Percentiles rank a stretch among this genome's conserved stretches.
These are phyloP conservation scores for Gobionotothen gibberifrons DNA, from an alignment of 2,797 vertebrate species.

Conservation along the genomic window DNA sequence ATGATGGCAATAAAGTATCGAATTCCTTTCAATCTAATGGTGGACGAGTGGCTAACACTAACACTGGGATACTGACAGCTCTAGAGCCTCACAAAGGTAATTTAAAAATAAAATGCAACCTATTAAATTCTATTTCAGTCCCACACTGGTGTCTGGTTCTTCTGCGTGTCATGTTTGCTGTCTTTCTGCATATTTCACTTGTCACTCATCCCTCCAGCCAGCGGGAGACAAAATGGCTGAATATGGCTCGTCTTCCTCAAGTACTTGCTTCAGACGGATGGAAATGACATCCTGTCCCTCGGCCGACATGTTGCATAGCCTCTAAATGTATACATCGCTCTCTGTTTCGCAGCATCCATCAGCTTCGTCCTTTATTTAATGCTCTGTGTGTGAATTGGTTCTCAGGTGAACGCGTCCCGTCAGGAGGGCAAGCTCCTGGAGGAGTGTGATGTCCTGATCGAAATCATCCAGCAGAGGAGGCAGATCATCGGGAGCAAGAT, in stretches of 20 bases:
- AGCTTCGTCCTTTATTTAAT: conserved; percentile 40
- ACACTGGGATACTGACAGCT: background rate
- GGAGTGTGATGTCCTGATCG: conserved; percentile 96
- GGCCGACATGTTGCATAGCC: background rate
- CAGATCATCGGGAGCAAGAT: conserved; percentile 98
- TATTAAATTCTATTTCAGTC: background rate
- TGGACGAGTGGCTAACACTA: no score
- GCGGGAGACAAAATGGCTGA: conserved; percentile 31
- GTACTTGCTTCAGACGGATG: conserved; percentile 71
- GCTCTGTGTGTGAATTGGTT: conserved; percentile 22
- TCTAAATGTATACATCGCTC: background rate
- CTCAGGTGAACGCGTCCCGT: conserved; percentile 86
- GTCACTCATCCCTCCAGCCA: conserved; percentile 39
- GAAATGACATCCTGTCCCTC: conserved; percentile 46
- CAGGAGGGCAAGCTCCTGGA: conserved; percentile 96
- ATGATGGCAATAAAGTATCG: no score
- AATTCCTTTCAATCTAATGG: no score
- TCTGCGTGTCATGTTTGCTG: conserved; percentile 20
- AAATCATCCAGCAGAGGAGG: conserved; percentile 96
- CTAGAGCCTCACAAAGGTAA: no score
- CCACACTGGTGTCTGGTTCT: background rate
- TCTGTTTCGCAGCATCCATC: conserved; percentile 8
- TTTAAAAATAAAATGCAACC: background rate
- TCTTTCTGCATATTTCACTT: conserved; percentile 27
- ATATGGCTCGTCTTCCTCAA: conserved; percentile 34